Evolutionary conservation across 2,113 vertebrate species (phyloP).

Genomic region (Poeciliopsis turrubarensis): DNA sequence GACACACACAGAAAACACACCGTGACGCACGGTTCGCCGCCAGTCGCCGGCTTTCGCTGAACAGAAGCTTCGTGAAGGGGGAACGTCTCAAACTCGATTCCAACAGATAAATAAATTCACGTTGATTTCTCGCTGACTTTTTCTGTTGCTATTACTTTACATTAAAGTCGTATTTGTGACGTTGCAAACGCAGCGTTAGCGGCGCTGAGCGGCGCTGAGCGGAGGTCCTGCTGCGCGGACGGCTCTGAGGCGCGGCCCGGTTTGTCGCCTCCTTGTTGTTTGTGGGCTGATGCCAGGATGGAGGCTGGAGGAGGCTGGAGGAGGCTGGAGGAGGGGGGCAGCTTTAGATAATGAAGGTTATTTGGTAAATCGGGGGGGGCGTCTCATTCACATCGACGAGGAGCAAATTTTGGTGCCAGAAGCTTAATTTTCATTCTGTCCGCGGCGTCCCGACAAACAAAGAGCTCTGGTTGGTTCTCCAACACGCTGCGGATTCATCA

Average conservation of each 20-base stretch:
- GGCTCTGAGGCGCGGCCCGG: constrained; percentile 10
- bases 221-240: constrained; percentile 23
- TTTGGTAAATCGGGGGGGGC: constrained; percentile 58
- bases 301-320: constrained; percentile 64
- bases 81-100: neutral
- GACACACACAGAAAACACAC: constrained; percentile 47
- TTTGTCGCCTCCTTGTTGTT: constrained; percentile 56
- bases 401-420: constrained; percentile 62
- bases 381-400: constrained; percentile 63
- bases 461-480: neutral
- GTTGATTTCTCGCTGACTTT: neutral
- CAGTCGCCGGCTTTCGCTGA: constrained; percentile 13
- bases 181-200: neutral
- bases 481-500: too few relatives aligned
- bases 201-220: constrained; percentile 13
- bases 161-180: neutral
- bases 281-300: constrained; percentile 61
- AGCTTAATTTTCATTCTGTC: constrained; percentile 15
- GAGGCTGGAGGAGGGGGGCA: constrained; percentile 26
- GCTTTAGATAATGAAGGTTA: constrained; percentile 68
- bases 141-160: neutral
- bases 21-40: constrained; percentile 4
- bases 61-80: constrained; percentile 13
- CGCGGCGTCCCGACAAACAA: neutral
- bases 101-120: neutral